A percentile compares a stretch with the other conserved stretches of the same genome.
These are phyloP conservation scores for Halcyon chelicuti DNA, from an alignment of 2,797 vertebrate genomes.

Conservation along the genomic window DNA sequence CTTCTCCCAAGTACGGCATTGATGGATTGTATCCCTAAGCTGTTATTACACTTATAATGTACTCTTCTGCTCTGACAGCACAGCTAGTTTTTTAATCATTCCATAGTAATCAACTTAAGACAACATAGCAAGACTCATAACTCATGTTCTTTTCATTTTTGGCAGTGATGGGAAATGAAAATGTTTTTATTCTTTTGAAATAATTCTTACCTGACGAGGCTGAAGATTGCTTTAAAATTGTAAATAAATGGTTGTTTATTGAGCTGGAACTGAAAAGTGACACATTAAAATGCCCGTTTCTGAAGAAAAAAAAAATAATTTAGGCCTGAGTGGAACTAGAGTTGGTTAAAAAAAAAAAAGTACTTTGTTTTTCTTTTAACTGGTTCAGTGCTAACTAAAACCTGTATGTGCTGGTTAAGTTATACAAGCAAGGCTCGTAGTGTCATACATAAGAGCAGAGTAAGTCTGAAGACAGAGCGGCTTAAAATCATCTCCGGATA, in stretches of 20 bases:
- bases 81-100: constrained; percentile 86
- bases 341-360: constrained; percentile 1
- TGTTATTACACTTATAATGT: constrained; percentile 96
- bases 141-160: constrained; percentile 86
- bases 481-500: not conserved
- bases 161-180: constrained; percentile 87
- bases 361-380: constrained; percentile 58
- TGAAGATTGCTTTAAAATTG: constrained; percentile 81
- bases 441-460: not conserved
- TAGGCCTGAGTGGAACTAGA: constrained; percentile 68
- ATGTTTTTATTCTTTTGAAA: constrained; percentile 84
- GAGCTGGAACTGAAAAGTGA: constrained; percentile 82
- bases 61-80: constrained; percentile 86
- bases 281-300: constrained; percentile 82
- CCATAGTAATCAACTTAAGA: constrained; percentile 86
- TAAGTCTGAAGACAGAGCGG: not conserved
- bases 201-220: constrained; percentile 86
- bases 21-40: constrained; percentile 99
- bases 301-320: constrained; percentile 68
- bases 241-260: constrained; percentile 85
- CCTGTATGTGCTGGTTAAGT: not conserved
- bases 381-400: constrained; percentile 65
- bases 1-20: constrained; percentile 86
- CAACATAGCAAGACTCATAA: constrained; percentile 86
- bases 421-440: not conserved